Conservation (phyloP, 2,888 invertebrate species). For the Lasiommata megera region DNA sequence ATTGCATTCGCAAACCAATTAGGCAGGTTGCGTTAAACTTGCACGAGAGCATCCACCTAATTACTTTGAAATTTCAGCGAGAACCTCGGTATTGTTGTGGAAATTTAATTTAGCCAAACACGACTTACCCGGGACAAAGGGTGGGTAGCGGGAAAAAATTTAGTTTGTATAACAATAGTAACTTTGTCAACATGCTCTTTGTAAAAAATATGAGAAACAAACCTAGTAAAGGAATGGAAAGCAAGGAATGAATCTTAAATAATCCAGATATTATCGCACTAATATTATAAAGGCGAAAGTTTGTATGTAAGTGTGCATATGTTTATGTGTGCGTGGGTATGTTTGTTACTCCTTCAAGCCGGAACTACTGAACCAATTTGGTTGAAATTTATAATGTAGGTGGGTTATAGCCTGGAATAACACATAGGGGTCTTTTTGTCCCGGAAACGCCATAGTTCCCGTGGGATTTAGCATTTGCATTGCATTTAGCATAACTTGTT, state of each 20-base stretch:
- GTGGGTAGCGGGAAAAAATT: background rate
- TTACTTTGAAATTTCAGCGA: background rate
- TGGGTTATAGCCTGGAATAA: no score
- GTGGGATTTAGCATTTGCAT: no score
- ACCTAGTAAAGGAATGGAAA: background rate
- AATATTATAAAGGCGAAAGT: no score
- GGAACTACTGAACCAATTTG: no score
- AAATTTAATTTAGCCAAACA: constrained; percentile 10
- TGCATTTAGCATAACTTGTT: no score
- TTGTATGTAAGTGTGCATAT: no score
- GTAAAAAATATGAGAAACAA: background rate
- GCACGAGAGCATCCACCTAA: background rate
- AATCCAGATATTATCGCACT: no score
- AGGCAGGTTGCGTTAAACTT: background rate
- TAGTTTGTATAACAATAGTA: background rate
- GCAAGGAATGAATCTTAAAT: background rate
- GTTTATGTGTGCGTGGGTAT: no score
- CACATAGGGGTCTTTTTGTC: no score
- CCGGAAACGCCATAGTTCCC: no score
- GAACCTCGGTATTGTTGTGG: background rate
- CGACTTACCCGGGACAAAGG: background rate
- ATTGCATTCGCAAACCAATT: background rate
- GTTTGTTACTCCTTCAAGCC: no score
- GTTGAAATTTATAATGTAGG: no score
- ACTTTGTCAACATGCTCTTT: background rate